Conservation (phyloP, 2,113 vertebrate species). For the Burhinus oedicnemus region DNA sequence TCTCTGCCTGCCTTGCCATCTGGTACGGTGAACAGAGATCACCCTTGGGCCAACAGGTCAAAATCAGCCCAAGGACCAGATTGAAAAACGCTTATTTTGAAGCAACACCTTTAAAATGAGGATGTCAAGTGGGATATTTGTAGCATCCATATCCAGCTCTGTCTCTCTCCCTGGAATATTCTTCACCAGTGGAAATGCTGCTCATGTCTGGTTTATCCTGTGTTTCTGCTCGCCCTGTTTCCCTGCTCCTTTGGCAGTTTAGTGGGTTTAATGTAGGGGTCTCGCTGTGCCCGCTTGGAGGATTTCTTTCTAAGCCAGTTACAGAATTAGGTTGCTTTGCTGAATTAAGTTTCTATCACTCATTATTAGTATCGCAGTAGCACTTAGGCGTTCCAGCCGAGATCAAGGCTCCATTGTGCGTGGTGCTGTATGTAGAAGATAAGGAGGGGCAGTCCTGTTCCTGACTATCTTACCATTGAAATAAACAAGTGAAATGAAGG, state of each 20-base stretch:
- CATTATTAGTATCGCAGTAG: neutral
- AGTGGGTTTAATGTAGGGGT: neutral
- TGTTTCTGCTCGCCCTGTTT: neutral
- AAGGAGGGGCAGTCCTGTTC: neutral
- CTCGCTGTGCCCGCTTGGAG: neutral
- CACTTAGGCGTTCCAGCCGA: neutral
- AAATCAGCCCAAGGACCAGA: conserved; percentile 14
- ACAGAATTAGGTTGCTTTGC: neutral
- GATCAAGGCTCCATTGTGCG: neutral
- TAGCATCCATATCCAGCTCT: neutral
- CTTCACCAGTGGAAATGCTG: neutral
- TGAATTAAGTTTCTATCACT: neutral
- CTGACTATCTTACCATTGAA: conserved; percentile 7
- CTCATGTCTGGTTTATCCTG: neutral
- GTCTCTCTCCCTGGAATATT: neutral
- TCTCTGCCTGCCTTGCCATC: neutral
- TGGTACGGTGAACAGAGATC: neutral
- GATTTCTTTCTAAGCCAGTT: neutral
- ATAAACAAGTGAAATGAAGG: conserved; percentile 47
- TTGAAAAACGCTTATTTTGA: neutral
- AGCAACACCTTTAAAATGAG: neutral
- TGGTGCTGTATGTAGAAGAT: conserved; percentile 19
- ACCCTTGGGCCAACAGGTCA: neutral
- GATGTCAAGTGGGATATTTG: neutral
- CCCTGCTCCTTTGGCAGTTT: neutral